phyloP scores from a whole-genome alignment of 2,888 invertebrate genomes.

The Beris chalybata region DNA sequence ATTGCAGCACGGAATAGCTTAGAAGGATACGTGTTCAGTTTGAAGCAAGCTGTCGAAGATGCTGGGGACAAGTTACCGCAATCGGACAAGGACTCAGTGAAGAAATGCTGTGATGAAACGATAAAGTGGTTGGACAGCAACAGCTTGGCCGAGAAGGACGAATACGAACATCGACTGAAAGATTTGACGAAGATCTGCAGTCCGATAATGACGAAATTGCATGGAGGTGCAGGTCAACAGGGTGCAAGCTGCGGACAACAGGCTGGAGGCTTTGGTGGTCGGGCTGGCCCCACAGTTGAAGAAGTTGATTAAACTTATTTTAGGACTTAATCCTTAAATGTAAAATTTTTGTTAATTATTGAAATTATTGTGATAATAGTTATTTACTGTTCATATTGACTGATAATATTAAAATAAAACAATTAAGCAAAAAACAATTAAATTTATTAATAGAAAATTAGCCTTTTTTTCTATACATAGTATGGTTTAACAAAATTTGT shows the following conservation, averaged over 20 bases:
- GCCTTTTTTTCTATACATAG: no score
- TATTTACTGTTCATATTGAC: no score
- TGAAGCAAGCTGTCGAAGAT: conserved; percentile 69
- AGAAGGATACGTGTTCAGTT: conserved; percentile 68
- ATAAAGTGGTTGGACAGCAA: conserved; percentile 73
- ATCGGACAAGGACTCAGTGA: conserved; percentile 68
- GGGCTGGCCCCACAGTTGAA: conserved; percentile 59
- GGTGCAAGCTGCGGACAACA: conserved; percentile 55
- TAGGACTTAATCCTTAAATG: not conserved
- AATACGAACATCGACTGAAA: conserved; percentile 60
- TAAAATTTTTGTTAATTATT: no score
- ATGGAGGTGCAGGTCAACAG: conserved; percentile 41
- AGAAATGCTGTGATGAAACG: conserved; percentile 62
- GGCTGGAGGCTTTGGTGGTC: conserved; percentile 66
- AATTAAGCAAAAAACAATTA: no score
- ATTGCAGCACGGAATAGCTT: conserved; percentile 69
- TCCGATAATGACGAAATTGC: conserved; percentile 46
- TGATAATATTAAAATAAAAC: no score
- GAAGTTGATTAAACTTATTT: conserved; percentile 54
- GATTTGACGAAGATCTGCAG: conserved; percentile 47
- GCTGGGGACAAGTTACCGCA: conserved; percentile 63
- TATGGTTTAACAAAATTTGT: no score
- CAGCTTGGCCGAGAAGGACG: conserved; percentile 69
- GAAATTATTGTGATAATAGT: no score
- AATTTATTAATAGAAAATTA: no score